These are phyloP conservation scores for Xenopus tropicalis DNA, from an alignment of 2,113 vertebrate species.

Conservation along the genomic window DNA sequence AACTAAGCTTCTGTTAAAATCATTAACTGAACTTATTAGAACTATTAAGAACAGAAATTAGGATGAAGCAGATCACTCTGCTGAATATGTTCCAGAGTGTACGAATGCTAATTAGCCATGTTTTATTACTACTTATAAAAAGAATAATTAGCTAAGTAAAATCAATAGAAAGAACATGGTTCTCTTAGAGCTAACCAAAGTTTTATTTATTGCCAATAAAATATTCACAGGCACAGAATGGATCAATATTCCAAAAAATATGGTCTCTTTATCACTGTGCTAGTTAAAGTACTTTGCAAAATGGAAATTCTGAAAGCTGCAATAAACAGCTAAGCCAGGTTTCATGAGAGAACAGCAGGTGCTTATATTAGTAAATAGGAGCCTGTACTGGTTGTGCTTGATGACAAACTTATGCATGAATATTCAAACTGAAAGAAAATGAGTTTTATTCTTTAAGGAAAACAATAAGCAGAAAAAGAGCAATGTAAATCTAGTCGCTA, in stretches of 20 bases:
- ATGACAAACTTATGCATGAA: too few species aligned
- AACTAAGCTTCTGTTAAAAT: background rate
- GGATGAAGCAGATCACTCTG: constrained; percentile 11
- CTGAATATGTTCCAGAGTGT: constrained; percentile 12
- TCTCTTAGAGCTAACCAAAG: background rate
- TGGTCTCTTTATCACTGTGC: background rate
- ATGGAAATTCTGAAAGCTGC: background rate
- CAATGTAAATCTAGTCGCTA: too few species aligned
- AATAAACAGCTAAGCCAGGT: too few species aligned
- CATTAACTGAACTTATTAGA: constrained; percentile 11
- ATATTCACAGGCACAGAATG: background rate
- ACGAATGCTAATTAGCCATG: constrained; percentile 26
- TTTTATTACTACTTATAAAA: constrained; percentile 35
- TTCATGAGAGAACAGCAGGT: too few species aligned
- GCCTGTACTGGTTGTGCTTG: too few species aligned
- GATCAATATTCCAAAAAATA: background rate
- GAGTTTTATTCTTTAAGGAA: too few species aligned
- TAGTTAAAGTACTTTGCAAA: background rate
- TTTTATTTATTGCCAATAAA: constrained; percentile 8
- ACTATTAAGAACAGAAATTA: background rate
- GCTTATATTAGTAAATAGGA: too few species aligned
- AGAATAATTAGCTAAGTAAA: constrained; percentile 31
- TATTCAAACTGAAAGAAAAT: too few species aligned
- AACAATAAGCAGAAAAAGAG: too few species aligned
- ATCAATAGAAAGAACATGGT: constrained; percentile 13